Percentiles rank a stretch among this genome's conserved stretches.
These are phyloP conservation scores for Numenius phaeopus DNA, from an alignment of 2,797 vertebrate genomes.

Conservation along the genomic window DNA sequence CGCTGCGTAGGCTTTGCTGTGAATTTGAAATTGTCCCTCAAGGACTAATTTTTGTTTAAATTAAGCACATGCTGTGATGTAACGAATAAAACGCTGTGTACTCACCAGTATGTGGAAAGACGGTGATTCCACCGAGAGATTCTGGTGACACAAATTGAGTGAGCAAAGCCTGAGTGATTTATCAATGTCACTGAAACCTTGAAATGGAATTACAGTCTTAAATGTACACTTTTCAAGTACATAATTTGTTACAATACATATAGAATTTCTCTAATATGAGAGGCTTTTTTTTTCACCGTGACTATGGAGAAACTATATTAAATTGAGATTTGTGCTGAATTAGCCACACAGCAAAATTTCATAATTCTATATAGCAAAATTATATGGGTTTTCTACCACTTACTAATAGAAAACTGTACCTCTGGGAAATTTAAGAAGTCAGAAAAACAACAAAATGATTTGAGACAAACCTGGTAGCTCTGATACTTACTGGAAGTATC, in stretches of 20 bases:
- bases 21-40: slow-evolving; percentile 33
- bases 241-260: slow-evolving; percentile 40
- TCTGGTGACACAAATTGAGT: slow-evolving; percentile 51
- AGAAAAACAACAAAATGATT: neutral
- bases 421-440: slow-evolving; percentile 32
- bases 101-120: neutral
- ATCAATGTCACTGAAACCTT: slow-evolving; percentile 58
- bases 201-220: slow-evolving; percentile 55
- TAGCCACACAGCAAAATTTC: slow-evolving; percentile 18
- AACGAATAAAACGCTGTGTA: neutral
- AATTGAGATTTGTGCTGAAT: slow-evolving; percentile 48
- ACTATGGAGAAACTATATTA: neutral
- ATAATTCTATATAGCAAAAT: slow-evolving; percentile 11
- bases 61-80: slow-evolving; percentile 47
- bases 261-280: neutral
- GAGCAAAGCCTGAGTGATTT: slow-evolving; percentile 66
- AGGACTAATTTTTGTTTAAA: slow-evolving; percentile 67
- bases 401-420: slow-evolving; percentile 29
- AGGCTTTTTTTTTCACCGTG: neutral
- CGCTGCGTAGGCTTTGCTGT: slow-evolving; percentile 20
- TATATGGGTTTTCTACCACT: slow-evolving; percentile 2
- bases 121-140: slow-evolving; percentile 39
- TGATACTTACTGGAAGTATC: neutral
- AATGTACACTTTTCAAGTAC: slow-evolving; percentile 49
- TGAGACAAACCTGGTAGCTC: neutral